Evolutionary conservation across 2,888 invertebrate genomes (phyloP).

Genomic region (Ennomos erosarius): DNA sequence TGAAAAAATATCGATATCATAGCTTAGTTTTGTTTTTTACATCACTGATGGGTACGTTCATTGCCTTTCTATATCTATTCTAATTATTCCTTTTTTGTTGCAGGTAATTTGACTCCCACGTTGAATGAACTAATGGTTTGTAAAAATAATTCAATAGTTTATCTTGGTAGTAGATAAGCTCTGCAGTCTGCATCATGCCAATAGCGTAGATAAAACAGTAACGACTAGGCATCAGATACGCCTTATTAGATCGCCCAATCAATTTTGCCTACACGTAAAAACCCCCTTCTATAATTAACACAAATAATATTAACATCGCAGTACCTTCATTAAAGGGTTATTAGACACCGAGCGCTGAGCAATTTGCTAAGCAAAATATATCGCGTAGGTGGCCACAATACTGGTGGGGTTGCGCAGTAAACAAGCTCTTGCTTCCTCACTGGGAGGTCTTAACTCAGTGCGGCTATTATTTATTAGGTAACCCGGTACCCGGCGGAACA

Average conservation of each 20-base stretch:
- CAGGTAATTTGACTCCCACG: slow-evolving; percentile 44
- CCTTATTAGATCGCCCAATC: slow-evolving; percentile 7
- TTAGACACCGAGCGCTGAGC: slow-evolving; percentile 79
- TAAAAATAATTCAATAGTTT: no score
- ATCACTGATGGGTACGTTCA: slow-evolving; percentile 22
- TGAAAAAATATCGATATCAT: no score
- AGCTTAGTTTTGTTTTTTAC: slow-evolving; percentile 11
- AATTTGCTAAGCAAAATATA: slow-evolving; percentile 84
- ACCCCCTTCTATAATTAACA: slow-evolving; percentile 35
- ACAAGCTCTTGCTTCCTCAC: slow-evolving; percentile 76
- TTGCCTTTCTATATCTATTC: slow-evolving; percentile 21
- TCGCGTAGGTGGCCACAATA: slow-evolving; percentile 80
- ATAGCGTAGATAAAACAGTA: not conserved
- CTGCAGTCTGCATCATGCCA: not conserved
- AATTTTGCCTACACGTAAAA: slow-evolving; percentile 27
- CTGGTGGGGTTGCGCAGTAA: slow-evolving; percentile 73
- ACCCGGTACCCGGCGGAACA: slow-evolving; percentile 66
- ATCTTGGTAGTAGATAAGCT: no score
- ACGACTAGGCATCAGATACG: slow-evolving; percentile 12
- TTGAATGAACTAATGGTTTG: not conserved
- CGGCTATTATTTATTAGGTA: slow-evolving; percentile 81
- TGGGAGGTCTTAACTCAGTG: slow-evolving; percentile 82
- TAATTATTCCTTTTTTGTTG: slow-evolving; percentile 43
- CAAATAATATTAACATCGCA: slow-evolving; percentile 46
- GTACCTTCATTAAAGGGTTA: slow-evolving; percentile 82